Base-by-base conservation (phyloP, 2,797 vertebrate species). In the Liparis tanakae region DNA sequence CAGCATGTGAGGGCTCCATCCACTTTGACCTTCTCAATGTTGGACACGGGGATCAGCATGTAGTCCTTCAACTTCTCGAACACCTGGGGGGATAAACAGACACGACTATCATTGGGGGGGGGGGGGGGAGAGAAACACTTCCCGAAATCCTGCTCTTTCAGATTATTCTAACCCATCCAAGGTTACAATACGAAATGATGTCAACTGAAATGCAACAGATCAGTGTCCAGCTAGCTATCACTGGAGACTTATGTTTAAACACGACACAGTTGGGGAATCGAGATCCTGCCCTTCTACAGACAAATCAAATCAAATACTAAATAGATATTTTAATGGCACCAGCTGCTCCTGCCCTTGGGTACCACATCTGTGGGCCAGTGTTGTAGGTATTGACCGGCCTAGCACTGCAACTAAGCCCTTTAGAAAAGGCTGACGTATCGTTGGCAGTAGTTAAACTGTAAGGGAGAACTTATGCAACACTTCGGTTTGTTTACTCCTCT, bases 61-160 rank as follows among this genome's bases (percentile, higher is more conserved):
- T 98, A 87, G 90, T 99, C 97, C 94, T 98, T 98, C 91, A 99
- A 92, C 87, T 96, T 98, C 93, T 98, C 96, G 79, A 97, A 98
- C 58, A 98, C 96, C 98, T 99, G 87, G 50, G 25, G 25, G 58
- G 60, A 70, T 34, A 74, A 10, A 84, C 17, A 79, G 14, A 67
- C 39, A 66, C 39, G 54, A 7, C 6, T 0, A 18, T 78, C 4
- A 55, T 1, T 46, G 33, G 43, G 25, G 25, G 25, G 25, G 25
- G n/a, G n/a, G n/a, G n/a, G n/a, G n/a, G n/a, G n/a, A n/a, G n/a
- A n/a, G n/a, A 64, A 59, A 66, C 37, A 30, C 17, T 3, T 51
- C 48, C 51, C 44, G 10, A 43, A 48, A 53, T 55, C 6, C 15
- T n/a, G 17, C 6, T 10, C 20, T 17, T 53, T 54, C 2, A n/a